Evolutionary conservation across 2,113 vertebrate genomes (phyloP), one percentile per base, ranked within the genome.

Genomic region (Promerops cafer): DNA sequence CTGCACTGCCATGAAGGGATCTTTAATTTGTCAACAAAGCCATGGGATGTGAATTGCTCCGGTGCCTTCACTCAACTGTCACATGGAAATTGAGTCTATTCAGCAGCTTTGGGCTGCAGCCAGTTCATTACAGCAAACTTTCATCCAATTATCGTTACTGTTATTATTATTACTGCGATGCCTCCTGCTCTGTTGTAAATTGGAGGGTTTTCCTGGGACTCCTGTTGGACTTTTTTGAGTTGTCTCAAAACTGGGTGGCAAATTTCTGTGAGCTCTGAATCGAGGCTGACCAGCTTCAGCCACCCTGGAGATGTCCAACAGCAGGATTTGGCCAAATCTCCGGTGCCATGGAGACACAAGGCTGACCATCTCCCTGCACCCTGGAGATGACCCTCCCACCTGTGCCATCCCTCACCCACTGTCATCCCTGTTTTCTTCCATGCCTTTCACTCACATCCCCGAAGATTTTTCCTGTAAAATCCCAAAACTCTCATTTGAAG

Each of bases 241-340:
- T 66, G 18, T 30, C 39, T 91, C 53, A 54, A 54, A 83, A 54
- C 28, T 13, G 35, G 33, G 35, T 45, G 53, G 47, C 22, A 33
- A 63, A 63, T 54, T 79, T 66, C 60, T 71, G 22, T 57, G 75
- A 57, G 31, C 60, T 70, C 65, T 75, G 78, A 35, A 71, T 49
- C 0, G 5, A 72, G 40, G 33, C 13, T 0, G 1, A 9, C 23
- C 70, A 47, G 1, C 54, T 69, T 33, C 40, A 18, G 3, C 23
- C 50, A 21, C 19, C 20, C 11, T 52, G 49, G 50, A 28, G 33
- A 69, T 44, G 45, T 44, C 70, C 47, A 37, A 7, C 18, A 47
- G 37, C 37, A 60, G 33, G 33, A 52, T 39, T 30, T 82, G 52
- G 16, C 37, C 60, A 30, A 52, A 39, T 45, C 52, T 65, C 37